Evolutionary conservation across 2,797 vertebrate species (phyloP).

Genomic region (Linurgus olivaceus): DNA sequence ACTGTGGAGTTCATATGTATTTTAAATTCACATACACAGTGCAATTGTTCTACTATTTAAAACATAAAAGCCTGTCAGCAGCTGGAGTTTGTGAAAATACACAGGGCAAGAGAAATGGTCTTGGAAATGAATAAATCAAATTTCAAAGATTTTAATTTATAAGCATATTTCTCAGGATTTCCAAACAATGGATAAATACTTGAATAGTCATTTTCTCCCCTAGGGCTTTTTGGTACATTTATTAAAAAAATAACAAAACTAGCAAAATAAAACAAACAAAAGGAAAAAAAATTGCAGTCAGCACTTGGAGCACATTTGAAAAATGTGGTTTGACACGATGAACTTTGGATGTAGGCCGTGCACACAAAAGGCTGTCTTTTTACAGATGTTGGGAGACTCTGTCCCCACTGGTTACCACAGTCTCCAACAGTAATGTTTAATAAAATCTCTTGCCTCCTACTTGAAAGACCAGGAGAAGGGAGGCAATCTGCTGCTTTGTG

Average conservation of each 20-base stretch:
- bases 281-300: conserved; percentile 23
- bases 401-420: background rate
- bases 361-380: background rate
- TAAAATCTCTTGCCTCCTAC: conserved; percentile 2
- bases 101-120: background rate
- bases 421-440: conserved; percentile 1
- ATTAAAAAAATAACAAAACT: background rate
- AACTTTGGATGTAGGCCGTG: conserved; percentile 1
- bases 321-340: conserved; percentile 23
- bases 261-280: background rate
- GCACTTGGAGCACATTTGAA: conserved; percentile 30
- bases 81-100: conserved; percentile 16
- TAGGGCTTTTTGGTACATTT: background rate
- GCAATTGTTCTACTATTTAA: conserved; percentile 1
- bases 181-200: conserved; percentile 16
- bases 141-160: conserved; percentile 41
- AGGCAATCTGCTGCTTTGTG: background rate
- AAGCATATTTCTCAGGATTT: conserved; percentile 12
- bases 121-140: conserved; percentile 36
- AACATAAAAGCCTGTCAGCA: conserved; percentile 19
- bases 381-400: background rate
- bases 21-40: background rate
- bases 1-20: background rate
- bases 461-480: background rate
- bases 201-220: background rate